Evolutionary conservation across 2,888 invertebrate species (phyloP), one percentile per base, ranked within the genome.

Genomic region (Cephalotes varians): DNA sequence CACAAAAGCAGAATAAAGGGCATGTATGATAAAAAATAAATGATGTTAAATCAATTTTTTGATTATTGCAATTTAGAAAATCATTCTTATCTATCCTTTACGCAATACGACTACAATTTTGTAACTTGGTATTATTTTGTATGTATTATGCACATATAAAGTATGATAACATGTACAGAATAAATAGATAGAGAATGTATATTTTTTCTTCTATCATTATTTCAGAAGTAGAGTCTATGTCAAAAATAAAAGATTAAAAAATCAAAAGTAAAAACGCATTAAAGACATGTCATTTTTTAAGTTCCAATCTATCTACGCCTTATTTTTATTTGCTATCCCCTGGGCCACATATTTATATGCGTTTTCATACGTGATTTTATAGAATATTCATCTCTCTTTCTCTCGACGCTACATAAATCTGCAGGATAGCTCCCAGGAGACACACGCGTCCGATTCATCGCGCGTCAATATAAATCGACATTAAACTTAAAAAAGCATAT

Each of bases 351-450:
- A 49, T 74, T 62, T 74, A 62, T 74, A 62, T 62, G 34, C 44
- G 9, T 51, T 49, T 65, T n/a, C 21, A 65, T 74, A 74, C 7
- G 34, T 37, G 49, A 64, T 64, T 74, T 34, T 28, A 51, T 74
- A 65, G 65, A 74, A 74, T 74, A 74, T 74, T 74, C 25, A 74
- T 74, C 25, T 74, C 74, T 25, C 37, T n/a, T n/a, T 37, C 73
- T 49, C 64, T 64, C 25, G 65, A 31, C 44, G 60, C 21, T 49
- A 15, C 25, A 65, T 74, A 74, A 74, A 74, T 74, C 37, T 60
- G 9, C 49, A 65, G 15, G 2, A 64, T 37, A 65, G 25, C 25
- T 51, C 65, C 37, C 49, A 18, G n/a, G 37, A 49, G 74, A 65
- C 7, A 34, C 5, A n/a, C 25, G 0, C 49, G 2, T 34, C 34